Evolutionary conservation across 2,888 invertebrate genomes (phyloP), one percentile per base, ranked within the genome.

Genomic region (Oxystoma pomonae): DNA sequence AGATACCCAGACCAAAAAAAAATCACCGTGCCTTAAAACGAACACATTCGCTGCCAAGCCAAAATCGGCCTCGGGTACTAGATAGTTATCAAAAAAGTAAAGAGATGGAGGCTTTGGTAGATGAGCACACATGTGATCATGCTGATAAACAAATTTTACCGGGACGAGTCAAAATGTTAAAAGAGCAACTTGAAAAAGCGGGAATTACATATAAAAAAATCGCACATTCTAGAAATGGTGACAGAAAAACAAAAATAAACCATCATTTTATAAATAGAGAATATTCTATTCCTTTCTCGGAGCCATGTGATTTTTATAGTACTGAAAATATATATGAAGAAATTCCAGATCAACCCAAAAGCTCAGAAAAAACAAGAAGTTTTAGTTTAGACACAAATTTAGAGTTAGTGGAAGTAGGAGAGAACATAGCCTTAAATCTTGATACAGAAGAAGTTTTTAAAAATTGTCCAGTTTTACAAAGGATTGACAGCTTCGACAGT

Each of bases 1-100:
- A 66, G 57, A 66, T 66, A 20, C 51, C 64, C 9, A 56, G 66
- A n/a, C 66, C 66, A 12, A 65, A 62, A 20, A 65, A 65, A 64
- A 50, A 17, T 7, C 12, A 35, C 12, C 55, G 49, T 17, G 58
- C 53, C 2, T 53, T 66, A 20, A 57, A 59, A 22, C 53, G 66
- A 17, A 66, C 66, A 20, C 63, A 61, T 16, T 66, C 66, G 2
- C 20, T 66, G 7, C 66, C 66, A 18, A 35, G 35, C 12, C 3
- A 35, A 3, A 7, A 7, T 3, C 35, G 35, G 35, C 35, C 35
- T 35, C 35, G 35, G 35, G 35, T 7, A 35, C 5, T 35, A 35
- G 12, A 35, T 12, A 7, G 35, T 12, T 35, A 35, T 35, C 3
- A 7, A 3, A 12, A 35, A 35, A 7, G 5, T 35, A 3, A 35